A percentile compares a stretch with the other conserved stretches of the same genome.
phyloP scores from a whole-genome alignment of 2,113 vertebrate species.

The Sylvilagus bachmani region DNA sequence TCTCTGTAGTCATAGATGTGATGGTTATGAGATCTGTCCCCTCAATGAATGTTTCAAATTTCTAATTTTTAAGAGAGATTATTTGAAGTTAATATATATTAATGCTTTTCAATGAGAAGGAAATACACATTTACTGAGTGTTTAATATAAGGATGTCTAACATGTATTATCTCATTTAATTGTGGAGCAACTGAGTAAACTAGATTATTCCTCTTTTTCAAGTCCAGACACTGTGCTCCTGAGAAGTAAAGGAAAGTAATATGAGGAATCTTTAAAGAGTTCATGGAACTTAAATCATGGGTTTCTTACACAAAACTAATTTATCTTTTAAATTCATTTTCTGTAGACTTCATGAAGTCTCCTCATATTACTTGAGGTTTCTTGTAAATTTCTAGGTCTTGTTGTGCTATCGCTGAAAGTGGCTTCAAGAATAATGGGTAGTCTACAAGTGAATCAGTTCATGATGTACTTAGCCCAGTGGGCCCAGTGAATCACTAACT shows the following conservation, averaged over 20 bases:
- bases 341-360: no score
- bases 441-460: neutral
- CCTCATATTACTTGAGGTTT: neutral
- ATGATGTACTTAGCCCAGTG: neutral
- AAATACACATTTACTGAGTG: neutral
- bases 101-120: slow-evolving; percentile 19
- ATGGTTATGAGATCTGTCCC: neutral
- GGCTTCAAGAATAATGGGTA: neutral
- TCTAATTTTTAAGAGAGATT: slow-evolving; percentile 29
- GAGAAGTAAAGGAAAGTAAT: neutral
- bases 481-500: neutral
- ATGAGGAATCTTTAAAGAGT: no score
- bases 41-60: neutral
- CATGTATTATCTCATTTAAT: slow-evolving; percentile 35
- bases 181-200: neutral
- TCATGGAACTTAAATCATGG: no score
- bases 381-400: neutral
- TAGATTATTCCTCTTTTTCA: neutral
- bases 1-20: neutral
- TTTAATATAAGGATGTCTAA: neutral
- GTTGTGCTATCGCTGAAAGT: neutral
- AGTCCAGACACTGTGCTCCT: slow-evolving; percentile 4
- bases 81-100: slow-evolving; percentile 17
- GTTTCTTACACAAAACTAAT: no score
- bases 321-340: no score